These are phyloP conservation scores for Drosophila neocordata DNA, from an alignment of 1,140 invertebrate species.

Conservation along the genomic window DNA sequence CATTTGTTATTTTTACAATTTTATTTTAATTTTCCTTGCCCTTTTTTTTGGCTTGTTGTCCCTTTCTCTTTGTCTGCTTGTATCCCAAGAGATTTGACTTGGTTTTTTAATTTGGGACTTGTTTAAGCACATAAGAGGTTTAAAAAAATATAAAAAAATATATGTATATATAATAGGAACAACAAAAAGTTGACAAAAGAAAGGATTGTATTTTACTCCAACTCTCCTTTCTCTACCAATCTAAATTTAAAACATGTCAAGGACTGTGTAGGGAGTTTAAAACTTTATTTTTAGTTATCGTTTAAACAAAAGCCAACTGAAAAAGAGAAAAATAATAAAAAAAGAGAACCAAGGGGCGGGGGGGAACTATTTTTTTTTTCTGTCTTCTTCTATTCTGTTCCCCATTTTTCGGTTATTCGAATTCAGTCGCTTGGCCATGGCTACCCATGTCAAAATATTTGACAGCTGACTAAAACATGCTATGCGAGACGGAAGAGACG, in stretches of 20 bases:
- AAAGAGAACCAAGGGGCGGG: constrained; percentile 43
- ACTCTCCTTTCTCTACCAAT: too few relatives aligned
- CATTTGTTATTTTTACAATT: constrained; percentile 18
- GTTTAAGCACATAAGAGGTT: constrained; percentile 20
- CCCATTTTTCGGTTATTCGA: constrained; percentile 61
- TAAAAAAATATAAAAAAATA: constrained; percentile 1
- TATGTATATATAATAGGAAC: neutral
- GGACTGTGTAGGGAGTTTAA: constrained; percentile 23
- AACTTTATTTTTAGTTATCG: constrained; percentile 74
- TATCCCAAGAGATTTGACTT: constrained; percentile 11
- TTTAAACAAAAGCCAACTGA: constrained; percentile 59
- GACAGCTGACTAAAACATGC: constrained; percentile 82
- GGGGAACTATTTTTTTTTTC: constrained; percentile 29
- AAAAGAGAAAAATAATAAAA: constrained; percentile 9
- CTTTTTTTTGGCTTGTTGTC: neutral
- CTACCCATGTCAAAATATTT: constrained; percentile 83
- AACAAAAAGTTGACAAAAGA: constrained; percentile 6
- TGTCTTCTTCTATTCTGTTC: constrained; percentile 42
- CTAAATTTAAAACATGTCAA: constrained; percentile 1
- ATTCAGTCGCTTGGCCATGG: constrained; percentile 66
- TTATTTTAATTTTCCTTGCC: constrained; percentile 16
- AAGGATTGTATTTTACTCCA: constrained; percentile 1
- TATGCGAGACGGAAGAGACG: constrained; percentile 57
- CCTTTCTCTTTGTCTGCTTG: constrained; percentile 3
- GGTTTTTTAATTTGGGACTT: constrained; percentile 17